Base-by-base conservation (phyloP, 2,797 vertebrate genomes). In the Myripristis murdjan region DNA sequence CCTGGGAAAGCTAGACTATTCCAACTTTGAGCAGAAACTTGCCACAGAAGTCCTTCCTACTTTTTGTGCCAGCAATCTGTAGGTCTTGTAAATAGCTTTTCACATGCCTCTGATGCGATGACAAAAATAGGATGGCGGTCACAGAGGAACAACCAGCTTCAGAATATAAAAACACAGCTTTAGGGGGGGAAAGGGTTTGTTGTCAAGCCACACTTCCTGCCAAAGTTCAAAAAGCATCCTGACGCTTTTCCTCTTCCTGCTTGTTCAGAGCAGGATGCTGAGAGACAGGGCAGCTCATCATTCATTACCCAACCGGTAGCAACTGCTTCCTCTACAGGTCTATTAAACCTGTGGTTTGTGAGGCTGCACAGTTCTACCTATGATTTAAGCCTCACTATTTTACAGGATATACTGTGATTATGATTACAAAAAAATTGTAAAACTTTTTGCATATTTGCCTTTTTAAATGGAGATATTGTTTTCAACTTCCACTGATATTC, bases 171-270 rank as follows among this genome's bases (percentile, higher is more conserved):
- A 75, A 71, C 18, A 48, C 43, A 47, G 70, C 59, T 75, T 53
- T 5, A 23, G 2, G 59, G n/a, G 24, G 43, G 41, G 46, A 58
- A 52, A 47, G 6, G 16, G 43, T 67, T 18, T 33, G 60, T 23
- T 46, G 58, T 69, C 23, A 23, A 74, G 56, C 64, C 26, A 5
- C 55, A 86, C 73, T 87, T 89, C 84, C 87, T 81, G 77, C 44
- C 52, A 22, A 1, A 33, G 66, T 79, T 85, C 60, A 83, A 82
- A 83, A 85, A 67, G 74, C 77, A 83, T 86, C 85, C 77, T 86
- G 87, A 86, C 51, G 67, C 79, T 76, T 76, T 91, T 92, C 92
- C 88, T 84, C 75, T 90, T 88, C 88, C 89, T 90, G 90, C 77
- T 44, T 49, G n/a, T 28, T 18, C 43, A 10, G 47, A 81, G 71